phyloP scores from a whole-genome alignment of 2,888 invertebrate species.

The Julus scandinavius region DNA sequence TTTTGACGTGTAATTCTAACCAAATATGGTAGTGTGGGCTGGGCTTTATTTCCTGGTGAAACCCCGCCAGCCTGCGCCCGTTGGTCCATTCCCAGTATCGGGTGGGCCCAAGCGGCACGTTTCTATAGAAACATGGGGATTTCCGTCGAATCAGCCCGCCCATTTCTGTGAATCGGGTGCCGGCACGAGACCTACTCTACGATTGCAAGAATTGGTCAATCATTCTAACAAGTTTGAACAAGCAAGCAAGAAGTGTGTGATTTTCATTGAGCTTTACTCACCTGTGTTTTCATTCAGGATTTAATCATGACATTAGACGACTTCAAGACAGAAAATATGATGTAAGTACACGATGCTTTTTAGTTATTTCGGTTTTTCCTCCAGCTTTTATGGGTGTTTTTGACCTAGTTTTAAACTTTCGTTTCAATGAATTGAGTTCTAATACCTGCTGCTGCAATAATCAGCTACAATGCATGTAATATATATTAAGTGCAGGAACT shows the following conservation, averaged over 20 bases:
- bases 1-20: not conserved
- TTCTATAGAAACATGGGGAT: not conserved
- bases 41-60: not conserved
- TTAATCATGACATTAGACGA: conserved; percentile 33
- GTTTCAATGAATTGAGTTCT: not conserved
- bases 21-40: not conserved
- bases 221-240: too few species aligned
- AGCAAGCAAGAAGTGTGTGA: too few species aligned
- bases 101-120: too few species aligned
- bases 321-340: conserved; percentile 18
- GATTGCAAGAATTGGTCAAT: too few species aligned
- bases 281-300: too few species aligned
- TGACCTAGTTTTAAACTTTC: not conserved
- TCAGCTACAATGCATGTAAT: too few species aligned
- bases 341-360: conserved; percentile 48
- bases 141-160: not conserved
- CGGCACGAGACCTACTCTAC: too few species aligned
- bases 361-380: not conserved
- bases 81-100: not conserved
- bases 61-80: too few species aligned
- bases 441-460: too few species aligned
- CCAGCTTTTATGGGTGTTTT: not conserved
- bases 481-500: too few species aligned
- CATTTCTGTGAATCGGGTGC: too few species aligned
- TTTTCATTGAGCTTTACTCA: too few species aligned